Base-by-base conservation (phyloP, 2,888 invertebrate species). In the Notocelia uddmanniana region DNA sequence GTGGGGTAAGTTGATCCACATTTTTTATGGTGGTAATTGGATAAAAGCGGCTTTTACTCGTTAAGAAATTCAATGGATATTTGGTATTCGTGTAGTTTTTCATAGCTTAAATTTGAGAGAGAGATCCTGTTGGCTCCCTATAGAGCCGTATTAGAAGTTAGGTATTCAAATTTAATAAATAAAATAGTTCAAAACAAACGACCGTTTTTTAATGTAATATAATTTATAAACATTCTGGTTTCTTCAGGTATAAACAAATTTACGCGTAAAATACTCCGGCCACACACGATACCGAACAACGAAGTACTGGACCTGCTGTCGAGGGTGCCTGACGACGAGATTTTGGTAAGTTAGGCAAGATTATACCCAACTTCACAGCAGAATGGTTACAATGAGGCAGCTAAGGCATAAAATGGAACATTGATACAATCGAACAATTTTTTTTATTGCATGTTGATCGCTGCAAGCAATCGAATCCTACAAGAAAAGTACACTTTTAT, bases 231-330 rank as follows among this genome's bases (percentile, higher is more conserved):
- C 64, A 34, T 58, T 75, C 34, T 70, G 67, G 52, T 19, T 87
- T 85, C 2, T 3, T 1, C 80, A 94, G 94, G 93, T 79, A 83
- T 98, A 72, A 98, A 99, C 92, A 99, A 99, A 92, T 99, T 99
- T 90, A 97, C 98, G 31, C 96, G 98, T 81, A 97, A 98, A 90
- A 95, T 99, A 73, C 91, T 99, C 68, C 95, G 98, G 77, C 99
- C 99, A 8, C 97, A 99, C 88, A 97, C 98, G 48, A 97, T 99
- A 90, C 98, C 98, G 11, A 99, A 99, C 92, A 99, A 99, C 92
- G 99, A 99, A 94, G 93, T 99, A 10, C 90, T 99, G 76, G 99
- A 99, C 94, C 96, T 98, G 82, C 92, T 99, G 75, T 98, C 99
- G 0, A 95, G 99, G 78, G 97, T 99, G 67, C 99, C 99, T 41